Percentiles rank a stretch among this genome's conserved stretches.
phyloP scores from a whole-genome alignment of 2,888 invertebrate species.

The Meghimatium bilineatum region DNA sequence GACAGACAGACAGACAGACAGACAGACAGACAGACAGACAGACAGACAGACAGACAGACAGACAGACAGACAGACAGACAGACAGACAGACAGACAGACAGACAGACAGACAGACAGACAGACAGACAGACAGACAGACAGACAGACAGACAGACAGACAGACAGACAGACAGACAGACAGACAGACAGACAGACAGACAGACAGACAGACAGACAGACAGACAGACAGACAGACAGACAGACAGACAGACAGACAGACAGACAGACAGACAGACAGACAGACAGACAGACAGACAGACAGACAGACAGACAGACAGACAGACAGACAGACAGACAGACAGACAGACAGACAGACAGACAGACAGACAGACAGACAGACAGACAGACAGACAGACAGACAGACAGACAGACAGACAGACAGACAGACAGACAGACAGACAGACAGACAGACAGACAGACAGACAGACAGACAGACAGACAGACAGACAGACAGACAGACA shows the following conservation, averaged over 20 bases:
- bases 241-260: too few relatives aligned
- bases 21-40: too few relatives aligned
- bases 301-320: background rate
- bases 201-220: conserved; percentile 1
- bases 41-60: too few relatives aligned
- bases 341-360: background rate
- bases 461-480: conserved; percentile 1
- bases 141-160: background rate
- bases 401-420: background rate
- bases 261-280: too few relatives aligned
- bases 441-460: too few relatives aligned
- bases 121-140: background rate
- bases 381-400: too few relatives aligned
- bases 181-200: conserved; percentile 1
- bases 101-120: too few relatives aligned
- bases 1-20: background rate
- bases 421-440: background rate
- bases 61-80: too few relatives aligned
- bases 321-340: background rate
- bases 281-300: background rate
- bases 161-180: too few relatives aligned
- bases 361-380: too few relatives aligned
- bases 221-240: background rate
- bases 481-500: conserved; percentile 1
- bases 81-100: too few relatives aligned